Evolutionary conservation across 2,888 invertebrate species (phyloP), one percentile per base, ranked within the genome.

Genomic region (Myopa tessellatipennis): DNA sequence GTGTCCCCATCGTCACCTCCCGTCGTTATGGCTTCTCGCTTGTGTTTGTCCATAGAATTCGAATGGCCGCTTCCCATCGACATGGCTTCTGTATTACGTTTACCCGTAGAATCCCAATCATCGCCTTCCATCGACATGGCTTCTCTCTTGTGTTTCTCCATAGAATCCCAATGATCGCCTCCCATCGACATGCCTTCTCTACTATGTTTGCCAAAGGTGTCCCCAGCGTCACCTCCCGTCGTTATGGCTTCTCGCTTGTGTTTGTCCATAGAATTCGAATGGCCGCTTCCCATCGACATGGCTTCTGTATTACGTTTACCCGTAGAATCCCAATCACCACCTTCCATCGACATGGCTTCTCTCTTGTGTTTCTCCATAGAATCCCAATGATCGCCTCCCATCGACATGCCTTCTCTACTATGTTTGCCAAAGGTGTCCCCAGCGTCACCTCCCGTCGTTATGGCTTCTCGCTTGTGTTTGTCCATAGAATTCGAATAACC

Each of bases 391-490:
- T 14, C 50, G 14, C 50, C 50, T 10, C 50, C 14, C 50, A 50
- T 50, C 1, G 50, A 50, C 10, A 14, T 10, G 8, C 10, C 50
- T 50, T 50, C 50, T 14, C 50, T 8, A 10, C 3, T 18, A 12
- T 26, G 26, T 55, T 58, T 6, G 34, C 34, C 4, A 61, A 10
- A 12, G 75, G 76, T 36, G 75, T 52, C 73, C 7, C 63, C 77
- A 77, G 26, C 55, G 63, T 3, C n/a, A 18, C 10, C 4, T 3
- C 50, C 60, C 63, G 40, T 61, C 38, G 18, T 40, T 61, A 45
- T 4, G 61, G 4, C 38, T 50, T 70, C 58, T 63, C 74, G n/a
- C 18, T 68, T 6, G 7, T 4, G 52, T 40, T 74, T 18, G 52
- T 78, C 67, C 70, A 63, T 1, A 18, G 7, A n/a, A 68, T 45